Base-by-base conservation (phyloP, 2,888 invertebrate species). In the Eupithecia dodoneata region DNA sequence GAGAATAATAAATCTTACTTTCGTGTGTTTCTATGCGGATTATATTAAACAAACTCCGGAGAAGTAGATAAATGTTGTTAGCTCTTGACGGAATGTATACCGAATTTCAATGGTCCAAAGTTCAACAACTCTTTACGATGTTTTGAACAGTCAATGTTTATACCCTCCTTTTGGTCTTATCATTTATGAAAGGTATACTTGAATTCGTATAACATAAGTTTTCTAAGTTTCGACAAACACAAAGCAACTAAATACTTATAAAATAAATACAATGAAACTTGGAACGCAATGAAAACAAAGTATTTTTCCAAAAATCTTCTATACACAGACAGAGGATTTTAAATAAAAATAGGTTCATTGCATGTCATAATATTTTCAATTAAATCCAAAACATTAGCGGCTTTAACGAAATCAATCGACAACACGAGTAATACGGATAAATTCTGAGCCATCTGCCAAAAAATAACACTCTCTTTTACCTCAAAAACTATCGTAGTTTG, bases 1-100 rank as follows among this genome's bases (percentile, higher is more conserved):
- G 82, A 81, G 93, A 93, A 93, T 93, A 90, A 89, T 89, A 92
- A 93, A 91, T 88, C 84, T 82, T 84, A 85, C 87, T 87, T 87
- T 87, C 85, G 85, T 81, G 77, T 83, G 83, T 84, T 84, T 84
- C 83, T 80, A 81, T 81, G 80, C 79, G 84, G 83, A 86, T 87
- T 85, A 84, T 83, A 81, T 81, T 81, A 80, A 81, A 81, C 82
- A 81, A 83, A 83, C 76, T 81, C 75, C 72, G 59, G 76, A 75
- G 78, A 83, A 79, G 82, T 82, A 84, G 81, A 82, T 82, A 83
- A 82, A 83, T 81, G 79, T 84, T 82, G 81, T 81, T 83, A 79
- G 80, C 81, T 83, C 80, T 75, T 76, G 80, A 78, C 71, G 77
- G 78, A 81, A 80, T 82, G 79, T 80, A 81, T 75, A 73, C 76